These are phyloP conservation scores for Habropoda laboriosa DNA, from an alignment of 1,140 invertebrate genomes.

Conservation along the genomic window DNA sequence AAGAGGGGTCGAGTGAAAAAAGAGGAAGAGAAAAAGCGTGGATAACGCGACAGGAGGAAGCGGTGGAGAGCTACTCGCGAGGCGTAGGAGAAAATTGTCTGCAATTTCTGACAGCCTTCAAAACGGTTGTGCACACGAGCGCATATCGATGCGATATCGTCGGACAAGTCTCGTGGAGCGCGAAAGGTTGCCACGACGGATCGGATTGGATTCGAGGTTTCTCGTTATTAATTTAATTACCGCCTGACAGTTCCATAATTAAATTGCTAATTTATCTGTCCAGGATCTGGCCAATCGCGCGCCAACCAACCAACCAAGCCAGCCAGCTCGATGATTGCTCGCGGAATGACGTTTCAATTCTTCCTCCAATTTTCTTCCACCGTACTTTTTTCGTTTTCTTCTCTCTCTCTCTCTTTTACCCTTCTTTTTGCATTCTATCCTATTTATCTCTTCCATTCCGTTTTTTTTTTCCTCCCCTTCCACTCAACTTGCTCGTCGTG, in stretches of 20 bases:
- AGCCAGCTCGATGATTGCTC: conserved; percentile 72
- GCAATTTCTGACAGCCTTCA: conserved; percentile 57
- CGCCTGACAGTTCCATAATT: conserved; percentile 81
- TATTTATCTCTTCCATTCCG: not conserved
- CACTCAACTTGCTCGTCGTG: conserved; percentile 9
- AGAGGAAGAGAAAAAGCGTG: not conserved
- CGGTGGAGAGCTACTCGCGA: not conserved
- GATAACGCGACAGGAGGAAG: conserved; percentile 14
- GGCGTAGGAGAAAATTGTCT: conserved; percentile 43
- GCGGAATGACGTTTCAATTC: conserved; percentile 78
- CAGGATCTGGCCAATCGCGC: conserved; percentile 72
- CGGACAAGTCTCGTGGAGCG: conserved; percentile 47
- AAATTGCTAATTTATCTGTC: conserved; percentile 82
- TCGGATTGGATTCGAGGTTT: conserved; percentile 78
- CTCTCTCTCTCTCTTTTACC: not conserved
- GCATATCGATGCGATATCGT: conserved; percentile 56
- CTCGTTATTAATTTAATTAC: conserved; percentile 82
- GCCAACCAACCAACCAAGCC: conserved; percentile 39
- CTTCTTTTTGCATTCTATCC: not conserved
- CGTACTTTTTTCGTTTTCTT: not conserved
- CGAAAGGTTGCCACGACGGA: conserved; percentile 71
- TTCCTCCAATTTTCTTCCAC: conserved; percentile 60
- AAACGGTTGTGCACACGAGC: conserved; percentile 58
- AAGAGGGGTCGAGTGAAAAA: not conserved
- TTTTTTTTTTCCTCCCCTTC: conserved; percentile 12